Evolutionary conservation across 1,140 invertebrate species (phyloP), one percentile per base, ranked within the genome.

Genomic region (Cydia amplana): DNA sequence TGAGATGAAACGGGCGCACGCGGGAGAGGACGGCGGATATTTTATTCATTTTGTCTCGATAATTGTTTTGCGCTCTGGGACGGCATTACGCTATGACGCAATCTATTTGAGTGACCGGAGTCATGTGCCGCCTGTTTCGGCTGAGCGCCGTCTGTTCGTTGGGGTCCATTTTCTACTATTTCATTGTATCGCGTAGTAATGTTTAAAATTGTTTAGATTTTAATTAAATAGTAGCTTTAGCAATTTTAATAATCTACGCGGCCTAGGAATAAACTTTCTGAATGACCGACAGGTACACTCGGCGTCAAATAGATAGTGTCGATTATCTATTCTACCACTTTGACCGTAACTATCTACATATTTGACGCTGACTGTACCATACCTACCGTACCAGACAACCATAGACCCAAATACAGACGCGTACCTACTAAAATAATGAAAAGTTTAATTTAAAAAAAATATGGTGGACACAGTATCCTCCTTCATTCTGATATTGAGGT

Each of bases 51-150:
- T 84, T 79, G 78, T 85, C 75, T 80, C 75, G 85, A 87, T 90
- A 90, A 91, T 91, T 90, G 87, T 88, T 87, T 84, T 81, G 77
- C 85, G 84, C 86, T 82, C 74, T 80, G 82, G 82, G 81, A 85
- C 82, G 80, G 74, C 82, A 86, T 85, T 84, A 87, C 82, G 79
- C 75, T 87, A 87, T 88, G 88, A 86, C 82, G 86, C 83, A 90
- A 91, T 91, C 89, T 89, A 86, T 86, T 83, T 85, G 86, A 91
- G 88, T 90, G 85, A 87, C 82, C 80, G 77, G 77, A 80, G 87
- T 83, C 82, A 87, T 87, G 83, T 85, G 87, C 77, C 81, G 74
- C 79, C 76, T 80, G 76, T 65, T 74, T 77, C 73, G 77, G 79
- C 25, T 74, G 55, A 74, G 25, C 75, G 80, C 75, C 55, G 55